Percentiles rank a stretch among this genome's conserved stretches.
phyloP scores from a whole-genome alignment of 92 coral and sea anemone genomes.

The Porites rus region DNA sequence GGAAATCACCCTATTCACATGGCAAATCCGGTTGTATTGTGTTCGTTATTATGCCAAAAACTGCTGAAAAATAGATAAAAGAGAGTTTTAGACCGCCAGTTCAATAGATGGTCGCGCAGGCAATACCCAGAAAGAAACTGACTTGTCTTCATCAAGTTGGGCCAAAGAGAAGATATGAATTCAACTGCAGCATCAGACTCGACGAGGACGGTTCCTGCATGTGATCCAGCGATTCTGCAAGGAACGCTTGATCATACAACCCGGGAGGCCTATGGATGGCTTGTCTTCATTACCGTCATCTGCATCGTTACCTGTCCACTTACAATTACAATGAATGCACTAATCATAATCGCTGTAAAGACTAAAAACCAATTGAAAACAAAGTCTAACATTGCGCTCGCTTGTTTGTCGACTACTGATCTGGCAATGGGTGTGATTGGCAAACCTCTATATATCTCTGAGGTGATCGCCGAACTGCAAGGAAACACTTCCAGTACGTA shows the following conservation, averaged over 20 bases:
- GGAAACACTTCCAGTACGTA: conserved; percentile 40
- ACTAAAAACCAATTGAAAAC: neutral
- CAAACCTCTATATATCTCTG: neutral
- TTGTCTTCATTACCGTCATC: neutral
- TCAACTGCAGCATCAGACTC: no score
- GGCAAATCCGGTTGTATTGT: no score
- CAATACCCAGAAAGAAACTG: no score
- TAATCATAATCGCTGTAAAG: neutral
- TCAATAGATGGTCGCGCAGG: no score
- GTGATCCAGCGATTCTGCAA: neutral
- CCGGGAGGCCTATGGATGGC: neutral
- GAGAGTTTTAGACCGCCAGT: no score
- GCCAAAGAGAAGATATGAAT: no score
- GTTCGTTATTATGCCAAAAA: no score
- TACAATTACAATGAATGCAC: neutral
- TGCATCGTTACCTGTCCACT: neutral
- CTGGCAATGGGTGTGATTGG: neutral
- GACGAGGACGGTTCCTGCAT: neutral
- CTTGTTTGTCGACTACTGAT: neutral
- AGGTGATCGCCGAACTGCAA: conserved; percentile 45
- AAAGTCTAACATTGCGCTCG: neutral
- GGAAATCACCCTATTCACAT: no score
- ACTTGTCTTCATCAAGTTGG: no score
- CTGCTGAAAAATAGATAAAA: no score
- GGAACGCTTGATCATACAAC: neutral